phyloP scores from a whole-genome alignment of 2,797 vertebrate genomes.

The Lepus oiostolus region DNA sequence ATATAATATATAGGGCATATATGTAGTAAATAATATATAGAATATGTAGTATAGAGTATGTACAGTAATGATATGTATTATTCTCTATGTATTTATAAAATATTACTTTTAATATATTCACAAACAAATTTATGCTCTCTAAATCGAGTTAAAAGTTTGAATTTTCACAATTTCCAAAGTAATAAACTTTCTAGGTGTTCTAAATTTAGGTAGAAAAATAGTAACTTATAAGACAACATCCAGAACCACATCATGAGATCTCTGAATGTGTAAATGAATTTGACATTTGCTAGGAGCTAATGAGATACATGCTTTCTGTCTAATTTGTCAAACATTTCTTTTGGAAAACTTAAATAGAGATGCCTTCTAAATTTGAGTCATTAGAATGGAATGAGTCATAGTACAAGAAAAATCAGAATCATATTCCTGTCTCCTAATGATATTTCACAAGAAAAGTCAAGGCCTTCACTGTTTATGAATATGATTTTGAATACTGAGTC shows the following conservation, averaged over 20 bases:
- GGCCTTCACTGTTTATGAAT: not conserved
- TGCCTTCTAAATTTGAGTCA: slow-evolving; percentile 54
- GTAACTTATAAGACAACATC: slow-evolving; percentile 57
- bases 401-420: slow-evolving; percentile 19
- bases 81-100: not conserved
- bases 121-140: not conserved
- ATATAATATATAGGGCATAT: not conserved
- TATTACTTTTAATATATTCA: not conserved
- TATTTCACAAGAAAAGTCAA: not conserved
- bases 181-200: not conserved
- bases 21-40: not conserved
- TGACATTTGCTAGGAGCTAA: slow-evolving; percentile 67
- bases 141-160: slow-evolving; percentile 22
- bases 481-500: not conserved
- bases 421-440: not conserved
- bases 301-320: slow-evolving; percentile 63
- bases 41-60: not conserved
- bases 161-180: slow-evolving; percentile 41
- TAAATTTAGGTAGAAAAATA: slow-evolving; percentile 69
- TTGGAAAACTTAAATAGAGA: slow-evolving; percentile 42
- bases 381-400: slow-evolving; percentile 32
- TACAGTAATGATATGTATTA: not conserved
- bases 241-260: slow-evolving; percentile 61
- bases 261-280: slow-evolving; percentile 69
- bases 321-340: slow-evolving; percentile 60